Conservation (phyloP, 2,888 invertebrate species). For the Nemapogon koenigi region DNA sequence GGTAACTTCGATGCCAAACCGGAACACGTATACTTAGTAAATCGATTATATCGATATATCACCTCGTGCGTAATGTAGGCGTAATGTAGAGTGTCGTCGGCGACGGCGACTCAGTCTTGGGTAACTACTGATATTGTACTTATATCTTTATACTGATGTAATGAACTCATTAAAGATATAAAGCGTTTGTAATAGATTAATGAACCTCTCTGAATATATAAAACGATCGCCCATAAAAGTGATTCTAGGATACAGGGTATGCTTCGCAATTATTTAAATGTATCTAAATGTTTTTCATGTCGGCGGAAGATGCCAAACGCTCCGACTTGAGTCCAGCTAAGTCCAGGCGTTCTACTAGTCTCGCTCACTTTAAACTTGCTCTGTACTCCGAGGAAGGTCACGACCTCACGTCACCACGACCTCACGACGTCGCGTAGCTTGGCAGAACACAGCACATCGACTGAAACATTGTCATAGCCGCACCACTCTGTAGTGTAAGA, state of each 20-base stretch:
- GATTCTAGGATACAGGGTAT: conserved; percentile 94
- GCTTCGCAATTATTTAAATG: conserved; percentile 89
- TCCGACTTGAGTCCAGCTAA: conserved; percentile 22
- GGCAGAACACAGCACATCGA: too few relatives aligned
- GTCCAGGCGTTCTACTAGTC: conserved; percentile 28
- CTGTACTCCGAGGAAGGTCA: conserved; percentile 51
- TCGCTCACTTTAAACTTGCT: conserved; percentile 59
- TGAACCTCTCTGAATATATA: conserved; percentile 58
- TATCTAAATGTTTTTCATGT: conserved; percentile 65
- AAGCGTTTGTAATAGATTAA: conserved; percentile 51
- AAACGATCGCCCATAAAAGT: conserved; percentile 70
- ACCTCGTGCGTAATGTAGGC: conserved; percentile 50
- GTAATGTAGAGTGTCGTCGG: conserved; percentile 27
- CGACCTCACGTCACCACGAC: conserved; percentile 31
- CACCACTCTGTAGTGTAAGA: conserved; percentile 7
- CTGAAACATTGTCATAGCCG: conserved; percentile 6
- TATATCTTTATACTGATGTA: conserved; percentile 55
- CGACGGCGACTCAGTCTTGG: conserved; percentile 21
- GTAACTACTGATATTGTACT: conserved; percentile 44
- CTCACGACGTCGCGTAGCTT: conserved; percentile 25
- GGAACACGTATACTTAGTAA: conserved; percentile 55
- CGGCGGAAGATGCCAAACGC: conserved; percentile 46
- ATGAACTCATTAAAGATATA: conserved; percentile 47
- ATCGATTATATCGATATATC: conserved; percentile 50
- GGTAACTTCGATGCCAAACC: conserved; percentile 57